These are phyloP conservation scores for Scaptomyza hsui DNA, from an alignment of 1,140 invertebrate species.

Conservation along the genomic window DNA sequence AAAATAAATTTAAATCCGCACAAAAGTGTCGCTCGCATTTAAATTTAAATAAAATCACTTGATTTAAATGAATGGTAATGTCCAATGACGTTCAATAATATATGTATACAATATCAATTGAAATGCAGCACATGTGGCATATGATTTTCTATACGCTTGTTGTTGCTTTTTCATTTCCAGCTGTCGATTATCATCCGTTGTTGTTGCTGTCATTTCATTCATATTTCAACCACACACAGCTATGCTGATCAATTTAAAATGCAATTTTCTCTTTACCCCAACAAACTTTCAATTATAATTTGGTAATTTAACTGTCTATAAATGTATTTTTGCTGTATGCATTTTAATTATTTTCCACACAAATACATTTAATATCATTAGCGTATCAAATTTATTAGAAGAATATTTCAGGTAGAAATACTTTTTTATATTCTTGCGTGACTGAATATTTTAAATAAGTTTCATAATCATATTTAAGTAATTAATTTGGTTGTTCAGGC, in stretches of 20 bases:
- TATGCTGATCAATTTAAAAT: slow-evolving; percentile 56
- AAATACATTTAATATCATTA: slow-evolving; percentile 6
- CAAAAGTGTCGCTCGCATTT: slow-evolving; percentile 14
- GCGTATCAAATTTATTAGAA: not conserved
- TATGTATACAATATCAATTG: slow-evolving; percentile 42
- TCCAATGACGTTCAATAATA: slow-evolving; percentile 21
- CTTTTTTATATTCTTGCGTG: too few relatives aligned
- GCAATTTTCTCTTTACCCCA: slow-evolving; percentile 47
- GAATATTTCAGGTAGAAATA: too few relatives aligned
- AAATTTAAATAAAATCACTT: slow-evolving; percentile 25
- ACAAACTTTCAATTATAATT: slow-evolving; percentile 64
- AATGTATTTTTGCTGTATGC: slow-evolving; percentile 19
- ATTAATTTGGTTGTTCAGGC: too few relatives aligned
- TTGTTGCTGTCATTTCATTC: slow-evolving; percentile 43
- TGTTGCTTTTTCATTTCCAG: not conserved
- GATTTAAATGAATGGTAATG: slow-evolving; percentile 32
- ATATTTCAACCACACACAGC: slow-evolving; percentile 51
- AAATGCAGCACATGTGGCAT: slow-evolving; percentile 53
- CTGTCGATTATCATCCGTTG: slow-evolving; percentile 1
- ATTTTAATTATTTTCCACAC: slow-evolving; percentile 19
- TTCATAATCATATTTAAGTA: not conserved
- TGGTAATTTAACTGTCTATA: not conserved
- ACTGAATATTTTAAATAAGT: too few relatives aligned
- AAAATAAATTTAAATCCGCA: slow-evolving; percentile 31
- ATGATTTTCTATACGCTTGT: slow-evolving; percentile 12